Conservation (phyloP, 2,888 invertebrate species). For the Drosophila picticornis region DNA sequence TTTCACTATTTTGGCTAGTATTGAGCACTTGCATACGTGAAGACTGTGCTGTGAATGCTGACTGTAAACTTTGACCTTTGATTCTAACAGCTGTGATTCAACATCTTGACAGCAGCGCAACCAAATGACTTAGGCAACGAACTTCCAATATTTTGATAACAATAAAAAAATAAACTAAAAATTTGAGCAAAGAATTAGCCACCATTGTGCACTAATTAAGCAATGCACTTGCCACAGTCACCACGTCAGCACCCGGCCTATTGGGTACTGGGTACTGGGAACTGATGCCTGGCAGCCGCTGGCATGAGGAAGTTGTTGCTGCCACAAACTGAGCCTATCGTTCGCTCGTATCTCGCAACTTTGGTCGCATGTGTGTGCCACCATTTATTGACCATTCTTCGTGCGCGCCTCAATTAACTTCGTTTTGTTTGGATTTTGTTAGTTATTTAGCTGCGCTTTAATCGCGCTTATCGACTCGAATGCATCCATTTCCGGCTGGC, state of each 20-base stretch:
- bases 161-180: conserved; percentile 40
- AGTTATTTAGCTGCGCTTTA: conserved; percentile 49
- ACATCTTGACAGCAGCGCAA: conserved; percentile 27
- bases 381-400: conserved; percentile 48
- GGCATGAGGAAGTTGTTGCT: conserved; percentile 58
- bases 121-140: conserved; percentile 72
- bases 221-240: conserved; percentile 34
- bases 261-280: neutral
- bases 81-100: neutral
- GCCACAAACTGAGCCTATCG: conserved; percentile 48
- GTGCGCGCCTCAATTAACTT: conserved; percentile 19
- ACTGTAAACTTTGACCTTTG: neutral
- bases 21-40: neutral
- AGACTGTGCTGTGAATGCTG: neutral
- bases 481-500: conserved; percentile 55
- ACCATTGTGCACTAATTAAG: conserved; percentile 68
- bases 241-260: neutral
- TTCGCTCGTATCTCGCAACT: conserved; percentile 31
- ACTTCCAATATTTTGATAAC: conserved; percentile 44
- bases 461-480: conserved; percentile 54
- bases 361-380: conserved; percentile 35
- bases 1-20: conserved; percentile 2
- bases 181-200: conserved; percentile 66
- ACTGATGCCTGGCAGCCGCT: conserved; percentile 10
- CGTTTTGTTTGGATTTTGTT: conserved; percentile 29